A percentile compares a stretch with the other conserved stretches of the same genome.
Conservation (phyloP, 2,797 vertebrate genomes). For the Philypnodon macrostomus region DNA sequence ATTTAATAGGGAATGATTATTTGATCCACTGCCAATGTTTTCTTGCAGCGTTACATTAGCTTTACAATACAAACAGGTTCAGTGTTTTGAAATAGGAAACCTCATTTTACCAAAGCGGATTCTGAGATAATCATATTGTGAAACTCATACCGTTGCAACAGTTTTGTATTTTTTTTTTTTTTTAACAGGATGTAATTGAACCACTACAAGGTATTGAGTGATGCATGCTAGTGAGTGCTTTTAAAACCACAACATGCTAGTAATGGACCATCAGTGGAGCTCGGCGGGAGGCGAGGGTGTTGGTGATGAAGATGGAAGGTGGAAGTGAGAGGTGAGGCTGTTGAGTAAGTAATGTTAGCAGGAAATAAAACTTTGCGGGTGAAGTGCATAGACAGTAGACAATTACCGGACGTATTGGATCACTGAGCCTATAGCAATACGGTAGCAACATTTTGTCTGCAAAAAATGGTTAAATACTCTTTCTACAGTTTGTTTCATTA, state of each 20-base stretch:
- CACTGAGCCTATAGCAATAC: too few species aligned
- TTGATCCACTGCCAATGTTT: too few species aligned
- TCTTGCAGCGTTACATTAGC: not conserved
- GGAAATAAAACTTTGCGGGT: not conserved
- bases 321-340: not conserved
- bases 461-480: too few species aligned
- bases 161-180: too few species aligned
- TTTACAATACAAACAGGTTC: not conserved
- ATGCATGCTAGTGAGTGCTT: slow-evolving; percentile 36
- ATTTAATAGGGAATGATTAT: too few species aligned
- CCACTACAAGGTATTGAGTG: slow-evolving; percentile 15
- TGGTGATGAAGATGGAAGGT: slow-evolving; percentile 5
- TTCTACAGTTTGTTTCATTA: too few species aligned
- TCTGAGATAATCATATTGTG: slow-evolving; percentile 1
- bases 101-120: not conserved
- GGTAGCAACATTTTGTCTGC: too few species aligned
- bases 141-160: slow-evolving; percentile 21
- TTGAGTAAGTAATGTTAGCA: not conserved
- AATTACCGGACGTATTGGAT: slow-evolving; percentile 4
- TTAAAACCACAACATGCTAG: slow-evolving; percentile 45
- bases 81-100: slow-evolving; percentile 2
- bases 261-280: slow-evolving; percentile 8
- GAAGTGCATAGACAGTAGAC: not conserved
- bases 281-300: slow-evolving; percentile 29
- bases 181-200: slow-evolving; percentile 23